phyloP scores from a whole-genome alignment of 2,113 vertebrate species.

The Neotoma lepida region DNA sequence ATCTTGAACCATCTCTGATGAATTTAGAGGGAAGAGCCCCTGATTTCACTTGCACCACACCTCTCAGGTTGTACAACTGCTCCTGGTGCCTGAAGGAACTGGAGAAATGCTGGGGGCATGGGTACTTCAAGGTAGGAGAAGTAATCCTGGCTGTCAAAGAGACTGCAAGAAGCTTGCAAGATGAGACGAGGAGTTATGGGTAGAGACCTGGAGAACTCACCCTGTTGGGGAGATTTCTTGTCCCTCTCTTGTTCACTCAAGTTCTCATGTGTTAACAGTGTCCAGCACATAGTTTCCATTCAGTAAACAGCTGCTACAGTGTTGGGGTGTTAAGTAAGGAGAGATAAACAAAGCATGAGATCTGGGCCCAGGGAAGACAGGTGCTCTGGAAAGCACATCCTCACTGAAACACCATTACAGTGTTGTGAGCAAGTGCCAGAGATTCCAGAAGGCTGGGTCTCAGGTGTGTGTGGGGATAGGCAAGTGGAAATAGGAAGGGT shows the following conservation, averaged over 20 bases:
- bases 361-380: neutral
- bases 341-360: neutral
- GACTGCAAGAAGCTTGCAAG: neutral
- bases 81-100: neutral
- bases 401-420: fast-evolving
- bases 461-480: fast-evolving
- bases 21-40: neutral
- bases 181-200: neutral
- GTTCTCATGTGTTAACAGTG: too few species aligned
- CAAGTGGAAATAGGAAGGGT: too few species aligned
- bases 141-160: neutral
- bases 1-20: neutral
- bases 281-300: neutral
- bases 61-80: neutral
- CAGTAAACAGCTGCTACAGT: neutral
- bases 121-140: neutral
- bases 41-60: neutral
- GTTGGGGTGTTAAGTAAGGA: neutral
- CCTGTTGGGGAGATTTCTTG: fast-evolving
- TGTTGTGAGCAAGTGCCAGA: neutral
- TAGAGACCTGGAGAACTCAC: neutral
- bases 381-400: neutral
- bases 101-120: neutral
- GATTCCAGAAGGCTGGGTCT: neutral
- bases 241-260: neutral